Evolutionary conservation across 2,113 vertebrate species (phyloP), one percentile per base, ranked within the genome.

Genomic region (Alligator mississippiensis): DNA sequence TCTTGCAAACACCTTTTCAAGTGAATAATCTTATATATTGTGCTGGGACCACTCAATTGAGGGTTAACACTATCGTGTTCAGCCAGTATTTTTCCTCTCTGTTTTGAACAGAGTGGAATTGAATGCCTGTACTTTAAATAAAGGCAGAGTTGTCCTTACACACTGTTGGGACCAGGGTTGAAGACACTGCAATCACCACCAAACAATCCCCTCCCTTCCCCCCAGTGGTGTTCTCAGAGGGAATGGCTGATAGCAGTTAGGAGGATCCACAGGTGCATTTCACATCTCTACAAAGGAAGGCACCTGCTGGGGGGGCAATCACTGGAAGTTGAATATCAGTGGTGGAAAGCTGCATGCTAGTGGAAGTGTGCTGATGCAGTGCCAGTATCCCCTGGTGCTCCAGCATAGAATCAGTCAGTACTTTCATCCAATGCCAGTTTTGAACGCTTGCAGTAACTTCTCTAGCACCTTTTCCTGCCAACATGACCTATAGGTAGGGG

Each of bases 271-370:
- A 2, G 28, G 4, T 4, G 1, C 76, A 27, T 80, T 88, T 64
- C 58, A 2, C 16, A 38, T 57, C 0, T 3, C 60, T 2, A 5
- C 4, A 1, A 34, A 22, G 17, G 27, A 38, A 60, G 12, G 54
- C 3, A 0, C 5, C 82, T 38, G 77, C 1, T 61, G 76, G 91
- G 85, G 76, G 57, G 91, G 64, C 90, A 89, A 57, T 79, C 59
- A 3, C 59, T 5, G 22, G 63, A 25, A 34, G 38, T 0, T 0
- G 2, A 19, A 21, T 1, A 8, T 30, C 7, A 80, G 22, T 1
- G 1, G 66, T 30, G 27, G 30, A 75, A 30, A 10, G 64, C 30
- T 68, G 17, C 11, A 19, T 28, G 28, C 47, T 47, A 9, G 47
- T 47, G 47, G 47, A 47, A 47, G 47, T 47, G 47, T 47, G 47